phyloP scores from a whole-genome alignment of 2,113 vertebrate genomes.

The Empidonax traillii region DNA sequence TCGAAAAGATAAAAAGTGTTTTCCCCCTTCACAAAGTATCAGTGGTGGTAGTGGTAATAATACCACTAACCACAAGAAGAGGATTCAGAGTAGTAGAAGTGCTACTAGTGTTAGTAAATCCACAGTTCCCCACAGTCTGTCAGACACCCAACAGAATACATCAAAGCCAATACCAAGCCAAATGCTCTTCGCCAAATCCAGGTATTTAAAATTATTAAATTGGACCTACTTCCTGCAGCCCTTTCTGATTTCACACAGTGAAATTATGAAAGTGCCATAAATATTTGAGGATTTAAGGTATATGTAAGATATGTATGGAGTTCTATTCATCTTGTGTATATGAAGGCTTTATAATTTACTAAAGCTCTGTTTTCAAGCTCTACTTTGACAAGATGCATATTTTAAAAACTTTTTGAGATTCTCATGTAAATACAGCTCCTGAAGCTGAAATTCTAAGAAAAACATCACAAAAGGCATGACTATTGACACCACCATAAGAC shows the following conservation, averaged over 20 bases:
- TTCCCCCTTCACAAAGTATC: background rate
- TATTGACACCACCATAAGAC: background rate
- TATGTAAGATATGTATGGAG: background rate
- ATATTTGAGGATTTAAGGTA: background rate
- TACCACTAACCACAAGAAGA: background rate
- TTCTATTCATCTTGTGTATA: background rate
- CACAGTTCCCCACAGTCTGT: background rate
- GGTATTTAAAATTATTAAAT: background rate
- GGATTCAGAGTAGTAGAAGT: fast-evolving
- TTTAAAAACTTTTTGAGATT: background rate
- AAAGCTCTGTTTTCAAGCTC: background rate
- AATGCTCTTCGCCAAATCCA: background rate
- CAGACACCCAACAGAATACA: background rate
- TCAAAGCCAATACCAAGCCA: background rate
- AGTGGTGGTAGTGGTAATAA: background rate
- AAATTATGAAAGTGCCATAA: background rate
- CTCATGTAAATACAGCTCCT: background rate
- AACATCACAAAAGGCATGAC: background rate
- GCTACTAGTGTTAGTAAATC: background rate
- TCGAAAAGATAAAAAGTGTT: background rate
- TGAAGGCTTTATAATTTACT: background rate
- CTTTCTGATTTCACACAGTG: background rate
- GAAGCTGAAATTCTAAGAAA: background rate
- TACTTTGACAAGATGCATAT: background rate
- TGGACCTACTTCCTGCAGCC: background rate